phyloP scores from a whole-genome alignment of 2,113 vertebrate genomes.

The Cnemophilus loriae region DNA sequence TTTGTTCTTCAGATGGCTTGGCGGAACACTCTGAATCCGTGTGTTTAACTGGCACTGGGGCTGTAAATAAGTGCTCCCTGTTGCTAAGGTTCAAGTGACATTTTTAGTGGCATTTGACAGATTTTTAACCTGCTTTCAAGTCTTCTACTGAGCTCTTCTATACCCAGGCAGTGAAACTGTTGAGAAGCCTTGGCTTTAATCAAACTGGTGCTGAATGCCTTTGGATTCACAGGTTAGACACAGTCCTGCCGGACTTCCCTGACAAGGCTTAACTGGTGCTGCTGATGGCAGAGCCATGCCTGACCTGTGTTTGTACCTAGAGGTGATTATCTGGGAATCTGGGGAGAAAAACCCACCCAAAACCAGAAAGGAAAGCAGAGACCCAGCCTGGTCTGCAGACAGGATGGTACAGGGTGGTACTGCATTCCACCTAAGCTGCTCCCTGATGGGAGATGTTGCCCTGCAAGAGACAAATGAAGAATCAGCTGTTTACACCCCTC shows the following conservation, averaged over 20 bases:
- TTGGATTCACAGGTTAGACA: background rate
- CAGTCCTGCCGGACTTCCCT: background rate
- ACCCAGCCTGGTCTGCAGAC: background rate
- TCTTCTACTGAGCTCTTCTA: background rate
- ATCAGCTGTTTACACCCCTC: background rate
- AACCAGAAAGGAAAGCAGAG: background rate
- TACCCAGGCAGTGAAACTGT: background rate
- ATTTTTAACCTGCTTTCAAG: slow-evolving; percentile 18
- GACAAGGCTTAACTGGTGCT: background rate
- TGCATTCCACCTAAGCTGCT: background rate
- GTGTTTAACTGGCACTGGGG: background rate
- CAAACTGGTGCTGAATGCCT: background rate
- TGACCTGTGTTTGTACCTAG: background rate
- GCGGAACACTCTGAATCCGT: background rate
- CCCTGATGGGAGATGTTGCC: background rate
- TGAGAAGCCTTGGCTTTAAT: background rate
- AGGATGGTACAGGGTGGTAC: background rate
- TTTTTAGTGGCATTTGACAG: slow-evolving; percentile 31
- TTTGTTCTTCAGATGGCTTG: slow-evolving; percentile 32
- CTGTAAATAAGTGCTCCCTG: slow-evolving; percentile 27
- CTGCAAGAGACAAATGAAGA: background rate
- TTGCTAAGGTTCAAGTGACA: slow-evolving; percentile 20
- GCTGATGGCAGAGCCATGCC: background rate
- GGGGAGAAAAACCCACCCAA: background rate
- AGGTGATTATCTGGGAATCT: background rate